Percentiles rank a stretch among this genome's conserved stretches.
phyloP scores from a whole-genome alignment of 2,113 vertebrate species.

The Gymnarchus niloticus region DNA sequence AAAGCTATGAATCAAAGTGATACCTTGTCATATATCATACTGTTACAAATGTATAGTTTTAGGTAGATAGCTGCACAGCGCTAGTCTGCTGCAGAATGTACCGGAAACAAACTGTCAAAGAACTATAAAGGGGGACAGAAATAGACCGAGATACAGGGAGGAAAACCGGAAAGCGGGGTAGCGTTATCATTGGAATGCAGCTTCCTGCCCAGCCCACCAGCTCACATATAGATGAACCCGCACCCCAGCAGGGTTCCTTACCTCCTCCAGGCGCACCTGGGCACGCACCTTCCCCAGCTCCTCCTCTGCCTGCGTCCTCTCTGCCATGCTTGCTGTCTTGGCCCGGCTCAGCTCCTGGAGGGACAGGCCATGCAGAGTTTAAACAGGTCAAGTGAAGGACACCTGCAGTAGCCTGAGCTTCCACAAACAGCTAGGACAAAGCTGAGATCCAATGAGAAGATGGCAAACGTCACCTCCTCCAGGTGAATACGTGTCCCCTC shows the following conservation, averaged over 20 bases:
- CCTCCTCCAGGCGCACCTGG: constrained; percentile 79
- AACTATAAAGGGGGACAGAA: constrained; percentile 1
- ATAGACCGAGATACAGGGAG: not conserved
- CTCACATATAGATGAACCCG: too few species aligned
- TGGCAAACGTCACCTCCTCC: constrained; percentile 71
- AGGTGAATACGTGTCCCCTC: constrained; percentile 72
- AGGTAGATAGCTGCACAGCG: not conserved
- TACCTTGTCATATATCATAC: not conserved
- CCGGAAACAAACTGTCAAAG: not conserved
- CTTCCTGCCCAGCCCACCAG: not conserved
- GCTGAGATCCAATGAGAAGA: not conserved
- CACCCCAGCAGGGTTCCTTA: constrained; percentile 41
- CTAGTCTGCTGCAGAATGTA: not conserved
- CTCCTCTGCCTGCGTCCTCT: constrained; percentile 75
- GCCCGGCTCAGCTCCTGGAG: constrained; percentile 76
- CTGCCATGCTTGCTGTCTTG: constrained; percentile 62
- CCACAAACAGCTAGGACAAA: not conserved
- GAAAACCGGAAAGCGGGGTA: not conserved
- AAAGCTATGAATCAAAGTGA: not conserved
- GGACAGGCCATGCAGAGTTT: not conserved
- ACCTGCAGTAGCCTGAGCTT: not conserved
- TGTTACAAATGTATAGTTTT: not conserved
- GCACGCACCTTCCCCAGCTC: constrained; percentile 69
- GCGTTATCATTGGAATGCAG: not conserved
- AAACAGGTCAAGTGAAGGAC: not conserved